A percentile compares a stretch with the other conserved stretches of the same genome.
phyloP scores from a whole-genome alignment of 2,113 vertebrate genomes.

The Corynorhinus townsendii region DNA sequence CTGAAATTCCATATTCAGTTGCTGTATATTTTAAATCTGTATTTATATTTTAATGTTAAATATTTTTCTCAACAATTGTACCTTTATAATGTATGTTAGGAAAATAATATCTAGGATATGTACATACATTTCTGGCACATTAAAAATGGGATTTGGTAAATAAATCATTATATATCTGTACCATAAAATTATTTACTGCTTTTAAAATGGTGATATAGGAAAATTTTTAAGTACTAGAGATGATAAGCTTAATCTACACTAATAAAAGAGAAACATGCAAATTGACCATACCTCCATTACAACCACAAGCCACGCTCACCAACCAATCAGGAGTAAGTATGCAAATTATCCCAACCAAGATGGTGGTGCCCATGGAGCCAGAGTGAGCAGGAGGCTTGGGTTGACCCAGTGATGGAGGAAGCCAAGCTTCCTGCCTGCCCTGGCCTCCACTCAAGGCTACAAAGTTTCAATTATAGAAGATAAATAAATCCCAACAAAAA shows the following conservation, averaged over 20 bases:
- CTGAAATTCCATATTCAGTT: background rate
- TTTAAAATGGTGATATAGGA: background rate
- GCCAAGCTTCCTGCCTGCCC: too few species aligned
- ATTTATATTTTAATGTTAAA: background rate
- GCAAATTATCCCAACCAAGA: too few species aligned
- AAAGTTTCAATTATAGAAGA: too few species aligned
- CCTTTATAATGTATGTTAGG: background rate
- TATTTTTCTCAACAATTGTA: background rate
- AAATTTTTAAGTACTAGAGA: background rate
- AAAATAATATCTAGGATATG: background rate
- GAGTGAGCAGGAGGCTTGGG: too few species aligned
- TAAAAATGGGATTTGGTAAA: background rate
- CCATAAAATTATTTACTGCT: background rate
- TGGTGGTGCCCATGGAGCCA: too few species aligned
- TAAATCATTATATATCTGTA: background rate
- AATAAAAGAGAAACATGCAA: too few species aligned
- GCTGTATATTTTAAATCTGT: background rate
- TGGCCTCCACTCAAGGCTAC: too few species aligned
- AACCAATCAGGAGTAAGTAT: too few species aligned
- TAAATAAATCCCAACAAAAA: too few species aligned
- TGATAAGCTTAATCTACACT: background rate
- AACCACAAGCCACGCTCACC: too few species aligned
- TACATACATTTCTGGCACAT: background rate
- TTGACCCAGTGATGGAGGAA: too few species aligned
- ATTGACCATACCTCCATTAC: too few species aligned